Evolutionary conservation across 2,113 vertebrate genomes (phyloP).

Genomic region (Urocynchramus pylzowi): DNA sequence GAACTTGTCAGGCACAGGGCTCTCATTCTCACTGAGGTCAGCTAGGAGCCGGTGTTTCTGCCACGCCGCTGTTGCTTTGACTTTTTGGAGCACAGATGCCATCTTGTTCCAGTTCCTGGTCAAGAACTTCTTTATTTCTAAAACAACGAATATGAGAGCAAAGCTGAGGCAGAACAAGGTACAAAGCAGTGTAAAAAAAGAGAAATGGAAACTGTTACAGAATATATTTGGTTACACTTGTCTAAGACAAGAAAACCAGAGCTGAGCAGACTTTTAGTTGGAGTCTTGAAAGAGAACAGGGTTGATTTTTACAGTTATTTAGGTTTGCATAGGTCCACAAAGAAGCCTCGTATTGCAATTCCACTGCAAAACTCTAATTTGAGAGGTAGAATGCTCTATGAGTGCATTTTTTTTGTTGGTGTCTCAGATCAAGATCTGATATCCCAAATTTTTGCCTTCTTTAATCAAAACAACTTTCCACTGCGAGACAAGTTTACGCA

Average conservation of each 20-base stretch:
- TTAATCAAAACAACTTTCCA: neutral
- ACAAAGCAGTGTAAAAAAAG: neutral
- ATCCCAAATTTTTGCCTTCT: neutral
- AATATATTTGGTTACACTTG: neutral
- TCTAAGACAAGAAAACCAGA: neutral
- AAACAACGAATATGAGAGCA: neutral
- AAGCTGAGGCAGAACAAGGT: neutral
- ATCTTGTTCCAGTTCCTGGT: slow-evolving; percentile 24
- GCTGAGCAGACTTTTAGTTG: neutral
- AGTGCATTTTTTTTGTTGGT: neutral
- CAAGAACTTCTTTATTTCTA: neutral
- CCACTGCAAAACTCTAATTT: neutral
- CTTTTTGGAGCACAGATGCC: slow-evolving; percentile 72
- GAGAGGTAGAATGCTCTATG: neutral
- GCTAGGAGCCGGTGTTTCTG: slow-evolving; percentile 76
- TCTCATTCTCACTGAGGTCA: slow-evolving; percentile 73
- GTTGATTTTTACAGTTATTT: neutral
- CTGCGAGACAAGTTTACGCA: neutral
- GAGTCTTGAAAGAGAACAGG: neutral
- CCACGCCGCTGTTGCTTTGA: slow-evolving; percentile 72
- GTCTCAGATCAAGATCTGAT: neutral
- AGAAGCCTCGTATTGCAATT: neutral
- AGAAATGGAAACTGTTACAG: neutral
- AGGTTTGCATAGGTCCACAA: neutral
- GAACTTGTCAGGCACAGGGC: slow-evolving; percentile 67